Percentiles rank a stretch among this genome's conserved stretches.
phyloP scores from a whole-genome alignment of 2,113 vertebrate species.

The Oreochromis niloticus region DNA sequence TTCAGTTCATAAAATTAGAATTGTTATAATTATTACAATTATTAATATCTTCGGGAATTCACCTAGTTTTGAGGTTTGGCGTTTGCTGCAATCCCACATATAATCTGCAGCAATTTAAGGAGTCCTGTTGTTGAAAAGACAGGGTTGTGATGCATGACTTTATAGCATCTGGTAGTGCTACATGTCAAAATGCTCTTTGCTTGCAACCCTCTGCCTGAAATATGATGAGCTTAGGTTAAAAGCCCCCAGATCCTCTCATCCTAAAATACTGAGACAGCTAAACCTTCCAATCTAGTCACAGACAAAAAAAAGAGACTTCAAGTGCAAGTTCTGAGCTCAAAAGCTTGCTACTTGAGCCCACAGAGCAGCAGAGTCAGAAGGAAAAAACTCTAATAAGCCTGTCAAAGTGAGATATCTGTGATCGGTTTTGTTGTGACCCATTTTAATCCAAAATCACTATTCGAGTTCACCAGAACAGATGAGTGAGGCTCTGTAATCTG shows the following conservation, averaged over 20 bases:
- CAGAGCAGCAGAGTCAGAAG: not conserved
- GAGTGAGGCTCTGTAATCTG: constrained; percentile 11
- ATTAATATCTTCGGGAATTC: not conserved
- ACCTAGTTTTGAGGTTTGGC: not conserved
- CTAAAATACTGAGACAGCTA: constrained; percentile 43
- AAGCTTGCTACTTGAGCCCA: not conserved
- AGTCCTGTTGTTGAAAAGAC: not conserved
- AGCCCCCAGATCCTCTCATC: constrained; percentile 44
- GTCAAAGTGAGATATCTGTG: constrained; percentile 32
- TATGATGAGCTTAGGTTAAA: constrained; percentile 59
- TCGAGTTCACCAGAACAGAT: not conserved
- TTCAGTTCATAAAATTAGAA: not conserved
- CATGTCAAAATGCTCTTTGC: constrained; percentile 38
- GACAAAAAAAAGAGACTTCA: constrained; percentile 23
- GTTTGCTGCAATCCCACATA: not conserved
- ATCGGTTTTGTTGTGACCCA: constrained; percentile 47
- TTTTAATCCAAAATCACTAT: constrained; percentile 28
- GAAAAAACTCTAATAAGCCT: constrained; percentile 4
- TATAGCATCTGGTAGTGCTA: not conserved
- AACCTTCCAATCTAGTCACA: constrained; percentile 37
- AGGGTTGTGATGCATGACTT: constrained; percentile 8
- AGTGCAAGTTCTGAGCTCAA: constrained; percentile 13
- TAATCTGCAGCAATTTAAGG: not conserved
- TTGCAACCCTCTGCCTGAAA: constrained; percentile 37
- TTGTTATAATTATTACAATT: not conserved